Evolutionary conservation across 2,797 vertebrate genomes (phyloP).

Genomic region (Carduelis carduelis): DNA sequence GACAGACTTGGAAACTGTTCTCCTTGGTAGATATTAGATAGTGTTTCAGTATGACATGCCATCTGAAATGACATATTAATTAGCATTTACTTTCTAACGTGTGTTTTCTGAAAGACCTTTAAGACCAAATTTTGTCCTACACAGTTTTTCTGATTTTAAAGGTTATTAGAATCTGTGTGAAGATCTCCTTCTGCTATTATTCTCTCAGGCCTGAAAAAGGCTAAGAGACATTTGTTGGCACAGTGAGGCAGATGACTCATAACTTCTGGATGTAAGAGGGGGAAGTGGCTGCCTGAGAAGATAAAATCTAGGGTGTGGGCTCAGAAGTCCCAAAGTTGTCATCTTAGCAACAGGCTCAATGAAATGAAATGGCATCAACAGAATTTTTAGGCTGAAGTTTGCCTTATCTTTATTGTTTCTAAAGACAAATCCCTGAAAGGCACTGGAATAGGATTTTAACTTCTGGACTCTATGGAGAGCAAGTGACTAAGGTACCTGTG

Average conservation of each 20-base stretch:
- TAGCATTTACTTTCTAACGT: not conserved
- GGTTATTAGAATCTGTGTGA: constrained; percentile 4
- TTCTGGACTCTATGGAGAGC: not conserved
- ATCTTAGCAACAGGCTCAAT: constrained; percentile 9
- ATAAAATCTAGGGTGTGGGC: constrained; percentile 18
- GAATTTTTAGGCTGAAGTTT: not conserved
- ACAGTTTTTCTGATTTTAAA: constrained; percentile 11
- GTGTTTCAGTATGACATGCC: not conserved
- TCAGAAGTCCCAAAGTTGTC: constrained; percentile 8
- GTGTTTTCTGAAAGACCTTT: constrained; percentile 2
- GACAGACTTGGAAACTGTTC: not conserved
- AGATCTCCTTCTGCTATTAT: not conserved
- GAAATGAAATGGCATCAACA: not conserved
- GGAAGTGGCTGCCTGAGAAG: constrained; percentile 47
- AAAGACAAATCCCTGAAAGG: not conserved
- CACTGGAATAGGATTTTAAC: not conserved
- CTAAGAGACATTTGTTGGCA: constrained; percentile 33
- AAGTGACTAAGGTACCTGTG: not conserved
- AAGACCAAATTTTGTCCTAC: not conserved
- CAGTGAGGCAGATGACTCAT: constrained; percentile 33
- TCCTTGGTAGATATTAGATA: not conserved
- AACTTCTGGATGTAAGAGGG: not conserved
- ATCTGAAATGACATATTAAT: constrained; percentile 5
- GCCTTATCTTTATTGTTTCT: not conserved
- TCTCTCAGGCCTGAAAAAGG: constrained; percentile 38